Conservation (phyloP, 2,888 invertebrate genomes). For the Strigamia maritima region DNA sequence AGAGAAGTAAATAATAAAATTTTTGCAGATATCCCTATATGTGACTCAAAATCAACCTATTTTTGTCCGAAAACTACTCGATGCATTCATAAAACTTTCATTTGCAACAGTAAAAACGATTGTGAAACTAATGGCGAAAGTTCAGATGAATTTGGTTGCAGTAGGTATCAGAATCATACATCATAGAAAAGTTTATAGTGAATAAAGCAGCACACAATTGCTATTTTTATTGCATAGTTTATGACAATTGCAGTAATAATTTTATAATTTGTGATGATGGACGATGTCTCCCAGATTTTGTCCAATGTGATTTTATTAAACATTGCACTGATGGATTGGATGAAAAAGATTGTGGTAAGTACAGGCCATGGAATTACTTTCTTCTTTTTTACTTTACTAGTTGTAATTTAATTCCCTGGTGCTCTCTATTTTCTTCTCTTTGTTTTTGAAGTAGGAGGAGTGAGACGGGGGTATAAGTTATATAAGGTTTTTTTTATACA, state of each 20-base stretch:
- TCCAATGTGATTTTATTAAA: conserved; percentile 51
- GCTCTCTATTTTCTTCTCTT: no score
- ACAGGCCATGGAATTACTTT: neutral
- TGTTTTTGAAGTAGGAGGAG: no score
- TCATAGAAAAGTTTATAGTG: no score
- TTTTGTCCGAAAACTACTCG: conserved; percentile 46
- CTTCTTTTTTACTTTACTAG: no score
- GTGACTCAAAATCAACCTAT: conserved; percentile 42
- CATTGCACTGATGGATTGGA: conserved; percentile 54
- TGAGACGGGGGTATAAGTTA: no score
- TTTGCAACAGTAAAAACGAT: conserved; percentile 55
- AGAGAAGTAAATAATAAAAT: no score
- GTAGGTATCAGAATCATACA: conserved; percentile 44
- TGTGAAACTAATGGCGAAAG: conserved; percentile 52
- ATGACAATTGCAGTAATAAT: neutral
- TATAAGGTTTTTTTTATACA: no score
- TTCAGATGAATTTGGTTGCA: conserved; percentile 54
- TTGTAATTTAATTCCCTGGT: no score
- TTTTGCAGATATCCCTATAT: conserved; percentile 27
- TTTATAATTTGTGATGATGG: conserved; percentile 47
- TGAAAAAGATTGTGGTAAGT: conserved; percentile 48
- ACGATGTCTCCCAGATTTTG: conserved; percentile 47
- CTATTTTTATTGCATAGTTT: no score
- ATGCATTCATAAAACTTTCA: conserved; percentile 50
- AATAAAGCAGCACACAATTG: no score